These are phyloP conservation scores for Siniperca obscura DNA, from an alignment of 2,797 vertebrate genomes.

Conservation along the genomic window DNA sequence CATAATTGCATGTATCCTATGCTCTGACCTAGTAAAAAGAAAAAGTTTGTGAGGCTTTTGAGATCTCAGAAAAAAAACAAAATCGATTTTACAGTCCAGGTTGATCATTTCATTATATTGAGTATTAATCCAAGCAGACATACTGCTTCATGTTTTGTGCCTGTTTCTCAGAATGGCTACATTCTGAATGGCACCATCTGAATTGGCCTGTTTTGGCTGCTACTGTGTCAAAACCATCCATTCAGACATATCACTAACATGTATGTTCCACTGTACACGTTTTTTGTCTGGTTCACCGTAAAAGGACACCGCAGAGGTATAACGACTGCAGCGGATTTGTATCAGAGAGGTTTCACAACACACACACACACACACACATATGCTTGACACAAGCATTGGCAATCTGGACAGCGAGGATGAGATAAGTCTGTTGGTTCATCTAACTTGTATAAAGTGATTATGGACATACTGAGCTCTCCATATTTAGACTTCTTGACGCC, in stretches of 20 bases:
- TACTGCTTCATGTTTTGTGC: constrained; percentile 29
- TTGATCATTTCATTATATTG: constrained; percentile 48
- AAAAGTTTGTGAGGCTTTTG: constrained; percentile 25
- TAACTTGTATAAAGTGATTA: constrained; percentile 88
- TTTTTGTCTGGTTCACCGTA: constrained; percentile 19
- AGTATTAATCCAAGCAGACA: constrained; percentile 40
- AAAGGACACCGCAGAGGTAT: constrained; percentile 49
- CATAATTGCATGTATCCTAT: constrained; percentile 17
- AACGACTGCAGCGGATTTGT: constrained; percentile 40
- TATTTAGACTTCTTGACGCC: constrained; percentile 90
- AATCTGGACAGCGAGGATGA: constrained; percentile 78
- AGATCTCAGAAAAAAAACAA: not conserved
- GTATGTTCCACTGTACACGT: constrained; percentile 48
- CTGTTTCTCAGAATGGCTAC: constrained; percentile 34
- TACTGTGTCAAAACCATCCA: constrained; percentile 54
- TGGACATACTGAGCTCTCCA: constrained; percentile 82
- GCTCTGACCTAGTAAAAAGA: constrained; percentile 14
- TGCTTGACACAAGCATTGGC: constrained; percentile 65
- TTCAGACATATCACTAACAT: constrained; percentile 57
- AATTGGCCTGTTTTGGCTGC: constrained; percentile 65
- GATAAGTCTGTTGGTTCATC: constrained; percentile 84
- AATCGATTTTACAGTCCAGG: constrained; percentile 47
- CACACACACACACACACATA: constrained; percentile 19
- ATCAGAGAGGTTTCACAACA: constrained; percentile 34
- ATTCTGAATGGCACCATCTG: constrained; percentile 60